Base-by-base conservation (phyloP, 2,888 invertebrate genomes). In the Reticulitermes lucifugus region DNA sequence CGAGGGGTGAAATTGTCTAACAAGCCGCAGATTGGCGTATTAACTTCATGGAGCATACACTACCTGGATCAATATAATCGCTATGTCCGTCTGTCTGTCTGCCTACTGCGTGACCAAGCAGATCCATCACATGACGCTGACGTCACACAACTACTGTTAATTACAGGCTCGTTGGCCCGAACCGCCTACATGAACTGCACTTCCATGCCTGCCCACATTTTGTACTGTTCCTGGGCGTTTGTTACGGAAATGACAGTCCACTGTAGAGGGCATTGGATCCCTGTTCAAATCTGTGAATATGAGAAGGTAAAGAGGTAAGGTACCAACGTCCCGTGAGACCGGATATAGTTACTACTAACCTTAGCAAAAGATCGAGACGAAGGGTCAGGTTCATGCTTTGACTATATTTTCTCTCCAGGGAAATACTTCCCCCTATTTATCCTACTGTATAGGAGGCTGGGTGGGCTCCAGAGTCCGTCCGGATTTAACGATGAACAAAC, bases 11-110 rank as follows among this genome's bases (percentile, higher is more conserved):
- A 18, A 65, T 14, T 65, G 9, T 25, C 4, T n/a, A 65, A 65
- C 35, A 73, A 21, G 73, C 73, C 6, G 35, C 35, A 73, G 73
- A 73, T 73, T 73, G 35, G 77, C 4, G 6, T 46, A 77, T 46
- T 46, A 77, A 46, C 77, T 14, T 1, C 10, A 41, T 43, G 35
- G 18, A 73, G 29, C 21, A 41, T 29, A 7, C 29, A 73, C 73
- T 73, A 77, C 41, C 41, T 46, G 77, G 77, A 77, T 77, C 77
- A 77, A 77, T 77, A 77, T 77, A 77, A 73, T 77, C n/a, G n/a
- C 77, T 18, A 77, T 46, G 77, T 77, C 77, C 41, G 70, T 70
- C 25, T 70, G 73, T 73, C 73, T 51, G 75, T 75, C 75, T 21
- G 51, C 41, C 25, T 46, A 46, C 46, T 77, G 77, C 77, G 77